Evolutionary conservation across 2,113 vertebrate genomes (phyloP).

Genomic region (Calidris pugnax): DNA sequence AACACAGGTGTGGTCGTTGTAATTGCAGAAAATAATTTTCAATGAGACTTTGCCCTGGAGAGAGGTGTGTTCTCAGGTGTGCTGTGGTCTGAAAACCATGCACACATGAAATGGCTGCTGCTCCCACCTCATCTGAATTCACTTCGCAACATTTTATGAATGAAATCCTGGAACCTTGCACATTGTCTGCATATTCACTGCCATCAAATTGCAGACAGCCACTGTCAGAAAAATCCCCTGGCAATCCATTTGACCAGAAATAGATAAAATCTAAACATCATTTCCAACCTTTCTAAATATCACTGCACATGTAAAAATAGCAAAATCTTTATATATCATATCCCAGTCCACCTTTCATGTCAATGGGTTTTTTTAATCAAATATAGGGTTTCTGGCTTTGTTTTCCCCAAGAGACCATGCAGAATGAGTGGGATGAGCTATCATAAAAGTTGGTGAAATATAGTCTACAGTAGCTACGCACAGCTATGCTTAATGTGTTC

Average conservation of each 20-base stretch:
- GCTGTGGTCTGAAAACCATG: not conserved
- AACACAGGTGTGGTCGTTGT: not conserved
- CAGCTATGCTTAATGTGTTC: not conserved
- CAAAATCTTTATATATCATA: conserved; percentile 6
- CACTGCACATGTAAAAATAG: conserved; percentile 33
- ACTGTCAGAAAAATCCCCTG: not conserved
- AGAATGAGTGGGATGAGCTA: not conserved
- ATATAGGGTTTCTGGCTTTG: not conserved
- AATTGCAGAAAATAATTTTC: not conserved
- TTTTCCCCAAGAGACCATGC: not conserved
- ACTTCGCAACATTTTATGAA: not conserved
- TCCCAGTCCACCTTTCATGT: not conserved
- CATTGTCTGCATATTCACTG: not conserved
- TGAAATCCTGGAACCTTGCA: not conserved
- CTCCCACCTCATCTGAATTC: not conserved
- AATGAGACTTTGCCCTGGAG: not conserved
- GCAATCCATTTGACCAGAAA: not conserved
- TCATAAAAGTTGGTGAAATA: not conserved
- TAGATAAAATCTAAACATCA: not conserved
- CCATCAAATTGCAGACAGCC: not conserved
- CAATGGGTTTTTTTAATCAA: not conserved
- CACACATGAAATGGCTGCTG: rapidly evolving
- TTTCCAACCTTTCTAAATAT: conserved; percentile 59
- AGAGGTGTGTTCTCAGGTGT: not conserved
- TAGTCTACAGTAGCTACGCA: not conserved